Base-by-base conservation (phyloP, 2,797 vertebrate species). In the Protosalanx chinensis region DNA sequence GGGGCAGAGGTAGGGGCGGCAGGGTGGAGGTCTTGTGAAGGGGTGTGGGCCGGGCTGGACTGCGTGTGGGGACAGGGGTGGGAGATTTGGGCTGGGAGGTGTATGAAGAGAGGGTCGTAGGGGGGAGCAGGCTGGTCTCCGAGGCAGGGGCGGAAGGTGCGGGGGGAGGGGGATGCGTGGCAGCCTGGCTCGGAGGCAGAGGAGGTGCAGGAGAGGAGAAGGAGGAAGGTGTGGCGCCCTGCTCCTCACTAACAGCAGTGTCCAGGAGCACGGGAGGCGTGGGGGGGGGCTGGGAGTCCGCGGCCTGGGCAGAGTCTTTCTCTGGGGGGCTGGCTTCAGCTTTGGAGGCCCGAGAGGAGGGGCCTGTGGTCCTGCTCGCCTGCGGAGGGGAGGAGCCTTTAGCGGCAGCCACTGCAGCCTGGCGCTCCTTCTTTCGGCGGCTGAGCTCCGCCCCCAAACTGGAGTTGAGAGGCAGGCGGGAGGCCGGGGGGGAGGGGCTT, bases 361-460 rank as follows among this genome's bases (percentile, higher is more conserved):
- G 10, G 64, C 66, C 74, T 1, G 76, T 33, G 1, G 75, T 6
- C 80, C 87, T 91, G 3, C 85, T 83, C 5, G 70, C 29, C 78
- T 92, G 0, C 64, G 91, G 72, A 77, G 87, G 92, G 83, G 5
- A 58, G 68, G 89, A 5, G 71, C 93, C 75, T 65, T 93, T 80
- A 4, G 95, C 94, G 0, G 95, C 95, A 0, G 96, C 95, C 0
- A 95, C 95, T 0, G 95, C 96, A 0, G 97, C 95, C 35, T 95
- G 96, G 1, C 96, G 92, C 76, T 98, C 97, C 87, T 96, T 98
- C 81, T 99, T 99, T 83, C 94, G 94, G 51, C 96, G 94, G 77
- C 90, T 99, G 67, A 98, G 94, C 86, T 99, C 97, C 3, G 97
- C 97, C 20, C 97, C 97, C 13, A 99, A 90, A 74, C 97, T 99